A percentile compares a stretch with the other conserved stretches of the same genome.
phyloP scores from a whole-genome alignment of 1,140 invertebrate species.

The Pachyrhynchus sulphureomaculatus region DNA sequence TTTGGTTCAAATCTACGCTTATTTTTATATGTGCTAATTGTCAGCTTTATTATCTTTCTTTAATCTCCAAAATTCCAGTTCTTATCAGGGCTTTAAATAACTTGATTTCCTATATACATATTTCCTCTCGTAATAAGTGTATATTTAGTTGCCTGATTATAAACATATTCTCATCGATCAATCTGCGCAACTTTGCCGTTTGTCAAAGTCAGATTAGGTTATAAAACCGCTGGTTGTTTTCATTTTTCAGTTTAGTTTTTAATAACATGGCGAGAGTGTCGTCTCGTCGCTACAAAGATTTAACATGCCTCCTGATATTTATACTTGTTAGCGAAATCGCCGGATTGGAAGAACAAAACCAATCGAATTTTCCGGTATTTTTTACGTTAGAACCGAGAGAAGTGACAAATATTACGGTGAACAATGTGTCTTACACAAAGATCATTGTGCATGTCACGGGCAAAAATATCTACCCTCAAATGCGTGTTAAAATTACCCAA shows the following conservation, averaged over 20 bases:
- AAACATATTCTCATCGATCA: no score
- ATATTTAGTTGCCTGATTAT: no score
- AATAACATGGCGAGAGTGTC: conserved; percentile 44
- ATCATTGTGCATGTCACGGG: conserved; percentile 44
- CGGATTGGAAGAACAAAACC: conserved; percentile 12
- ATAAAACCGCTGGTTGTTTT: conserved; percentile 37
- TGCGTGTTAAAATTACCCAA: conserved; percentile 42
- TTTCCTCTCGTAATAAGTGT: neutral
- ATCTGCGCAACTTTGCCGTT: neutral
- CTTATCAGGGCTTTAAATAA: no score
- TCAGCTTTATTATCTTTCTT: no score
- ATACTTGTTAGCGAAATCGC: conserved; percentile 5
- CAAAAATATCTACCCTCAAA: conserved; percentile 38
- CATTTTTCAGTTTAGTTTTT: conserved; percentile 36
- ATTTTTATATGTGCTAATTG: no score
- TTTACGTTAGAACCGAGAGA: conserved; percentile 24
- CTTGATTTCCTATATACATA: neutral
- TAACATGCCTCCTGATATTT: conserved; percentile 32
- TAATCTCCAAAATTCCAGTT: no score
- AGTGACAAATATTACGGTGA: conserved; percentile 7
- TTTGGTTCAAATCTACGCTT: no score
- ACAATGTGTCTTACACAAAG: conserved; percentile 39
- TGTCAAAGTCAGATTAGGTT: conserved; percentile 24
- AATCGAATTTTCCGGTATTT: conserved; percentile 37
- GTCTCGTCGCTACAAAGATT: conserved; percentile 30